Conservation (phyloP, 2,113 vertebrate species). For the Catharus minimus region DNA sequence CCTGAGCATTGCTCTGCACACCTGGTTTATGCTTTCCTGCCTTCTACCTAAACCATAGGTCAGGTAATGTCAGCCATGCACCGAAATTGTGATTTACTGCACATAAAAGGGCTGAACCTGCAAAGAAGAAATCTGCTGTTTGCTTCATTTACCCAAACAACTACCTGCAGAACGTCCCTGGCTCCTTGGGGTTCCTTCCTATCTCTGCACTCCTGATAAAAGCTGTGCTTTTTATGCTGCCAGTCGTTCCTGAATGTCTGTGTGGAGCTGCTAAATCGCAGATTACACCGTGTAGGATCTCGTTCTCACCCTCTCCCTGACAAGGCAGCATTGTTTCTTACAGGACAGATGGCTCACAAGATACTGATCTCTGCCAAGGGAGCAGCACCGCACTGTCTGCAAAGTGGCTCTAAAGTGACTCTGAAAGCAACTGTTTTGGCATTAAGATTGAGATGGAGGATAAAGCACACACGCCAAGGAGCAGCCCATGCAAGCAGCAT, state of each 20-base stretch:
- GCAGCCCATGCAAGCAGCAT: background rate
- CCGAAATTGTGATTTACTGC: background rate
- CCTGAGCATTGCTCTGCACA: background rate
- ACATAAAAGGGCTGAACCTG: background rate
- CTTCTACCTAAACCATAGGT: conserved; percentile 1
- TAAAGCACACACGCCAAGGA: background rate
- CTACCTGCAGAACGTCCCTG: background rate
- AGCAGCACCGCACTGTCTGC: conserved; percentile 3
- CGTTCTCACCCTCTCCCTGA: conserved; percentile 1
- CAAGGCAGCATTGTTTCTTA: conserved; percentile 41
- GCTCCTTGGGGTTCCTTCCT: background rate
- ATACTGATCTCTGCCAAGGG: conserved; percentile 9
- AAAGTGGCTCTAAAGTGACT: conserved; percentile 21
- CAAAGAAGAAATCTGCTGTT: background rate
- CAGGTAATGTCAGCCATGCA: background rate
- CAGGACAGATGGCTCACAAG: conserved; percentile 28
- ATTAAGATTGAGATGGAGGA: background rate
- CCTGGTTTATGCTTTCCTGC: background rate
- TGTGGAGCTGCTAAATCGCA: background rate
- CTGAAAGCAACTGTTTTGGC: background rate
- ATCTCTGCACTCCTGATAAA: background rate
- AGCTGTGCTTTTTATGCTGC: background rate
- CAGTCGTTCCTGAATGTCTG: background rate
- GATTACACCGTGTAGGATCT: background rate
- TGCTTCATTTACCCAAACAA: background rate